Evolutionary conservation across 92 coral and sea anemone species (phyloP).

Genomic region (Micromussa lordhowensis): DNA sequence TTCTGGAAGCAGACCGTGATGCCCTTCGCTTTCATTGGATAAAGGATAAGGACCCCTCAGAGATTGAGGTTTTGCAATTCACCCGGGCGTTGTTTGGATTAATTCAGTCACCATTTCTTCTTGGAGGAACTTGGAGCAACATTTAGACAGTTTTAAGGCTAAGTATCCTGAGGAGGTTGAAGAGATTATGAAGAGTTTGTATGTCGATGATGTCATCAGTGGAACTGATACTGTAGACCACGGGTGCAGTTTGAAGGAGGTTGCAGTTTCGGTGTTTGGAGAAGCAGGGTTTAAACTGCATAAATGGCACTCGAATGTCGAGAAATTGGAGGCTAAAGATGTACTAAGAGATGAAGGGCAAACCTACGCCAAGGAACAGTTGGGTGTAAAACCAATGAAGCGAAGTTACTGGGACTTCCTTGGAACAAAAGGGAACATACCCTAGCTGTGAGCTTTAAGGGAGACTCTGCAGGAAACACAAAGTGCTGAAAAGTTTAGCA

Average conservation of each 20-base stretch:
- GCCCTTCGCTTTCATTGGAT: constrained; percentile 3
- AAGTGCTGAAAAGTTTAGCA: constrained; percentile 53
- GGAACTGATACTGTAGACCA: constrained; percentile 31
- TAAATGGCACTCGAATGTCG: constrained; percentile 59
- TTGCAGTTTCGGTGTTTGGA: constrained; percentile 21
- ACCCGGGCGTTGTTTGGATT: constrained; percentile 64
- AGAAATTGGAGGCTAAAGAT: neutral
- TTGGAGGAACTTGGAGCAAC: constrained; percentile 45
- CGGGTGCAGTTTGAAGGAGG: constrained; percentile 4
- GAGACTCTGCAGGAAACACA: constrained; percentile 36
- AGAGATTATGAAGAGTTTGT: constrained; percentile 60
- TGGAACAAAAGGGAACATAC: constrained; percentile 53
- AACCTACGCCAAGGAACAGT: constrained; percentile 32
- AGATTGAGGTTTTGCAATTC: constrained; percentile 47
- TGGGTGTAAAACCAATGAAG: constrained; percentile 47
- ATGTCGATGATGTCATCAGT: constrained; percentile 64
- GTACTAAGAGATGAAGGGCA: neutral
- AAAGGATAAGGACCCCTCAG: neutral
- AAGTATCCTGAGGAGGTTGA: constrained; percentile 45
- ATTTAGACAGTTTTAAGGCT: constrained; percentile 30
- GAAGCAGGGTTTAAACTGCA: constrained; percentile 32
- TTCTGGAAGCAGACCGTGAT: neutral
- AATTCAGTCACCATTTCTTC: constrained; percentile 52
- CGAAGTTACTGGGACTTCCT: constrained; percentile 54
- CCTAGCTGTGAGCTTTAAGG: constrained; percentile 41